Base-by-base conservation (phyloP, 2,888 invertebrate genomes). In the Lapara coniferarum region DNA sequence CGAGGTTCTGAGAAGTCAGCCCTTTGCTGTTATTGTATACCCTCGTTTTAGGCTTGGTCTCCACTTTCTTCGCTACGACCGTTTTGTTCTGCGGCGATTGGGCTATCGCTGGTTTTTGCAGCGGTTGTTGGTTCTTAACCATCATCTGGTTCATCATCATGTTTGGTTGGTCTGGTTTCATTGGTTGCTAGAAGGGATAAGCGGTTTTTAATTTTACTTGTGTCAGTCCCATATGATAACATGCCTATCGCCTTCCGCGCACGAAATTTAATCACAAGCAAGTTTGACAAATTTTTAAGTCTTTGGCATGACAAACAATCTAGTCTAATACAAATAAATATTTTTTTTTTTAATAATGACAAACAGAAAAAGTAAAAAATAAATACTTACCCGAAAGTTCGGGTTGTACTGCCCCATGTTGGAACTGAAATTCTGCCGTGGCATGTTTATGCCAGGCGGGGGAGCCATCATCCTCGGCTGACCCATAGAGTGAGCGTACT, bases 341-440 rank as follows among this genome's bases (percentile, higher is more conserved):
- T n/a, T n/a, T n/a, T n/a, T 25, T 1, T 25, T 25, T 13, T 14
- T 10, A 12, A 30, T 58, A 25, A 13, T 30, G 30, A 30, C 7
- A 30, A 13, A 0, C 30, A 14, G 7, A 13, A 10, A 10, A 19
- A 16, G 10, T 51, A 51, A n/a, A 25, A n/a, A 7, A n/a, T n/a
- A 16, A 53, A n/a, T 77, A 92, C 93, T 91, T 80, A 93, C 93
- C 73, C 93, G 91, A 90, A 91, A 93, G 84, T 86, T 92, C 53
- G 81, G 85, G 68, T 91, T 92, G 70, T 77, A 91, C 66, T 88
- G 91, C 2, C 86, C 88, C 80, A 91, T 83, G 68, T 85, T 91
- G 0, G 87, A 85, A 59, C 75, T 89, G 73, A 90, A 93, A 82
- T 88, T 91, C 74, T 90, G 93, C 67, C 91, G 77, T 0, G 89